Percentiles rank a stretch among this genome's conserved stretches.
phyloP scores from a whole-genome alignment of 2,113 vertebrate genomes.

The Amphilophus citrinellus region DNA sequence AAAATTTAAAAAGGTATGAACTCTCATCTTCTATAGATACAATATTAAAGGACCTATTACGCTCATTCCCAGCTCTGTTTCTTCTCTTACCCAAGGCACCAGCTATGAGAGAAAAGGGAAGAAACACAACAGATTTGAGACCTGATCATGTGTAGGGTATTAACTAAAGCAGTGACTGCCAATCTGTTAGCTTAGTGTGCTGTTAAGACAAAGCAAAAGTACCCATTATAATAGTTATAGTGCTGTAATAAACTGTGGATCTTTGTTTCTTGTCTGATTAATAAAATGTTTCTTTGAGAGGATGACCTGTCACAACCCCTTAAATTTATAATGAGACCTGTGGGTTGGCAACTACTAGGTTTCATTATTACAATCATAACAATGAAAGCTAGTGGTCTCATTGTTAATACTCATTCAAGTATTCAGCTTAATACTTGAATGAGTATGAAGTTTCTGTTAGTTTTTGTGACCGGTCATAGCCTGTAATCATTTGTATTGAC shows the following conservation, averaged over 20 bases:
- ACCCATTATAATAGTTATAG: not conserved
- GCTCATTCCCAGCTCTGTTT: not conserved
- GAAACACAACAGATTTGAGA: not conserved
- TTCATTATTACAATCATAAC: not conserved
- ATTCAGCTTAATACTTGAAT: conserved; percentile 1
- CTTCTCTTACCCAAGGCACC: not conserved
- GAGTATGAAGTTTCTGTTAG: not conserved
- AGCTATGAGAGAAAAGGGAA: not conserved
- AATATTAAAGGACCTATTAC: not conserved
- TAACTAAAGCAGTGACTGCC: not conserved
- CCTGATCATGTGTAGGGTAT: not conserved
- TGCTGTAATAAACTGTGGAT: not conserved
- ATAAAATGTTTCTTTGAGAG: not conserved
- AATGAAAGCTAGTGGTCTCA: not conserved
- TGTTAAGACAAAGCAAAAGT: not conserved
- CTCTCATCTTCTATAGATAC: not conserved
- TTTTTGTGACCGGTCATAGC: not conserved
- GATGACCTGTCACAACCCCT: not conserved
- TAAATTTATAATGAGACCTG: not conserved
- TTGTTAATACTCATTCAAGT: not conserved
- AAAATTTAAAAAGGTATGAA: not conserved
- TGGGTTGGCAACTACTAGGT: not conserved
- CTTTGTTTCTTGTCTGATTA: not conserved
- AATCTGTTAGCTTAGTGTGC: not conserved
- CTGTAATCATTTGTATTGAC: not conserved